A percentile compares a stretch with the other conserved stretches of the same genome.
Evolutionary conservation across 2,113 vertebrate species (phyloP).

Genomic region (Natator depressus): DNA sequence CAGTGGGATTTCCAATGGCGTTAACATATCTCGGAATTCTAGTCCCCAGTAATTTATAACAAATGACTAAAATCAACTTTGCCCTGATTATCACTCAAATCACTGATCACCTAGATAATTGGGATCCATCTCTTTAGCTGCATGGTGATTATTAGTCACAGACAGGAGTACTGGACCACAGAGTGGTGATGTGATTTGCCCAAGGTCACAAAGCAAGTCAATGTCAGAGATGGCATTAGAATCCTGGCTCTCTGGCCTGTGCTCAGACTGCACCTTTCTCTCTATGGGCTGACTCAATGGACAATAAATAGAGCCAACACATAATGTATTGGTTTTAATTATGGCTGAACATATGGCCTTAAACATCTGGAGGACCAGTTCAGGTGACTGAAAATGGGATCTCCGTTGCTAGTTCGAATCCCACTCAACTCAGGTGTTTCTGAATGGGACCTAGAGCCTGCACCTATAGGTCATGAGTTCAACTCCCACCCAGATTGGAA

Average conservation of each 20-base stretch:
- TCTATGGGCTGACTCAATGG: background rate
- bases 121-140: background rate
- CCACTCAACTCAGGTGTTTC: background rate
- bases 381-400: background rate
- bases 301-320: background rate
- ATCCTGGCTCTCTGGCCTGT: background rate
- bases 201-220: background rate
- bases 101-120: constrained; percentile 70
- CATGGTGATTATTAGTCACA: background rate
- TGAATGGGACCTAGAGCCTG: background rate
- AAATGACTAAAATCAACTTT: constrained; percentile 76
- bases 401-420: background rate
- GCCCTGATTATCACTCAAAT: constrained; percentile 74
- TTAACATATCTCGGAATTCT: constrained; percentile 57
- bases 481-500: background rate
- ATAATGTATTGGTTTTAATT: background rate
- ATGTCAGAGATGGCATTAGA: background rate
- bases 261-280: background rate
- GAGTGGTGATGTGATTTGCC: background rate
- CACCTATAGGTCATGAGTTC: background rate
- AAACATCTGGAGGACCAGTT: background rate
- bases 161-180: background rate
- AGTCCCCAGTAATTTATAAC: constrained; percentile 65
- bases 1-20: constrained; percentile 67
- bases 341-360: background rate